Conservation (phyloP, 2,113 vertebrate genomes). For the Cephalopterus ornatus region DNA sequence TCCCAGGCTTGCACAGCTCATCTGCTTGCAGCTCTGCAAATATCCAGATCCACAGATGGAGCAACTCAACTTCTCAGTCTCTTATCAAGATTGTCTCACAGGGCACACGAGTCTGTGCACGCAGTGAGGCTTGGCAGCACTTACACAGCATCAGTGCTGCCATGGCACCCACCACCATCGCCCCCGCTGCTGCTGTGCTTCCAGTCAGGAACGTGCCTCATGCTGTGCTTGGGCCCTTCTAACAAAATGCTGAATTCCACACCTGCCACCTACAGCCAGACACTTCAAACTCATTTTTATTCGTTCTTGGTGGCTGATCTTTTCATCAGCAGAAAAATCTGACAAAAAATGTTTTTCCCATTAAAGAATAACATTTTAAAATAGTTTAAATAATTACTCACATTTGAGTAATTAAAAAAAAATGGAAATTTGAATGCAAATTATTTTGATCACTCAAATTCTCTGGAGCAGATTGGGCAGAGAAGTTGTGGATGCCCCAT, state of each 20-base stretch:
- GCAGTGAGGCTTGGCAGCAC: not conserved
- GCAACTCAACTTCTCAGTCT: not conserved
- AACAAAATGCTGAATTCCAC: not conserved
- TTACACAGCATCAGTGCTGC: not conserved
- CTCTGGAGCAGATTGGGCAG: not conserved
- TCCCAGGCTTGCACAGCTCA: not conserved
- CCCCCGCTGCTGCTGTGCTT: not conserved
- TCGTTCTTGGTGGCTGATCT: not conserved
- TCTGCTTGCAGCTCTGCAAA: not conserved
- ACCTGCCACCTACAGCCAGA: not conserved
- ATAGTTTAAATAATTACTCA: not conserved
- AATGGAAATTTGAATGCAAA: not conserved
- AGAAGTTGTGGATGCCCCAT: not conserved
- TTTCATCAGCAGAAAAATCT: not conserved
- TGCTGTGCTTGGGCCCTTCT: not conserved
- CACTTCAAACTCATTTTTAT: fast-evolving
- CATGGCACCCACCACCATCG: fast-evolving
- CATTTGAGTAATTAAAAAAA: not conserved
- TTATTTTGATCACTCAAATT: not conserved
- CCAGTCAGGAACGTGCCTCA: not conserved
- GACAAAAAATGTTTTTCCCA: not conserved
- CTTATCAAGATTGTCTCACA: not conserved
- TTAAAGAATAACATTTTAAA: not conserved
- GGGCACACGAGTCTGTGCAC: fast-evolving
- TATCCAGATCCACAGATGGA: not conserved